Evolutionary conservation across 2,113 vertebrate genomes (phyloP).

Genomic region (Nettapus auritus): DNA sequence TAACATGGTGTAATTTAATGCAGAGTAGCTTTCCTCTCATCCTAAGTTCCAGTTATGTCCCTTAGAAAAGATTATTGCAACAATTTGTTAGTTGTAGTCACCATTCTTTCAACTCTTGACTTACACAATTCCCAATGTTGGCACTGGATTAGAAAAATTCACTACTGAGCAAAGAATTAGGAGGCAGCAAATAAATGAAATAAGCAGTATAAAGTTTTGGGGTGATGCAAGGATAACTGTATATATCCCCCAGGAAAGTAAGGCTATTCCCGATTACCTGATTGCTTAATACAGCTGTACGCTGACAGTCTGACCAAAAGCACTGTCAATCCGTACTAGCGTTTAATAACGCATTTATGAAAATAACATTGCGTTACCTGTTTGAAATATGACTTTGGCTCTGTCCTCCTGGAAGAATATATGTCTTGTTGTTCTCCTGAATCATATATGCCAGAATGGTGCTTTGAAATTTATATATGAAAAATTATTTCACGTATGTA

Average conservation of each 20-base stretch:
- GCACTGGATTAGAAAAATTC: not conserved
- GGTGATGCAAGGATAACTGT: not conserved
- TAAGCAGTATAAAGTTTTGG: slow-evolving; percentile 9
- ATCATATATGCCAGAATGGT: not conserved
- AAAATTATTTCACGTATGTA: not conserved
- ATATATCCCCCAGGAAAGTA: slow-evolving; percentile 30
- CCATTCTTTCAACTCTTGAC: not conserved
- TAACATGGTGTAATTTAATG: not conserved
- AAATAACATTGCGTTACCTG: not conserved
- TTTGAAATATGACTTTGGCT: not conserved
- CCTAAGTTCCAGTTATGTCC: not conserved
- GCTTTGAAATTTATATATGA: not conserved
- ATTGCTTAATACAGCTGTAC: not conserved
- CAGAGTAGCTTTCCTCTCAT: not conserved
- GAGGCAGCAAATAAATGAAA: slow-evolving; percentile 40
- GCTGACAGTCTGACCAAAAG: slow-evolving; percentile 26
- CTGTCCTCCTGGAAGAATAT: not conserved
- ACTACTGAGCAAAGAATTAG: not conserved
- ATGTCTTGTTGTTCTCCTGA: not conserved
- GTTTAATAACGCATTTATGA: not conserved
- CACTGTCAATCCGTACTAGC: not conserved
- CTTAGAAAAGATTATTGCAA: not conserved
- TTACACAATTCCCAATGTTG: not conserved
- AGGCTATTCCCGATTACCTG: slow-evolving; percentile 10
- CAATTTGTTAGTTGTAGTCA: not conserved